Evolutionary conservation across 2,797 vertebrate genomes (phyloP), one percentile per base, ranked within the genome.

Genomic region (Poeciliopsis infans): DNA sequence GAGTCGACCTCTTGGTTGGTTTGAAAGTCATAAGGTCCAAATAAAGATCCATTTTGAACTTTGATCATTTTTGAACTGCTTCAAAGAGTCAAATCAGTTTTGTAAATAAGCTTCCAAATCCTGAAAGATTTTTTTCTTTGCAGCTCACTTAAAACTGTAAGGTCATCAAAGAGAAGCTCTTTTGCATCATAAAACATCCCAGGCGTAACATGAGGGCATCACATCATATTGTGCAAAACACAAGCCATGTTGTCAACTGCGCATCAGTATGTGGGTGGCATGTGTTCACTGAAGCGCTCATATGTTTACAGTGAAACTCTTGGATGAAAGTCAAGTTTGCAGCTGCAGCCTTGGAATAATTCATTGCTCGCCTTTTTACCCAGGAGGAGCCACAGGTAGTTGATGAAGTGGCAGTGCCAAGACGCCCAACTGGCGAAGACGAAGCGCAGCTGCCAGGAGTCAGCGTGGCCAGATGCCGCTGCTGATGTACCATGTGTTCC

Each of bases 341-440:
- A 95, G 95, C 95, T 94, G 94, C 92, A 93, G 92, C 92, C 81
- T 91, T 74, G 72, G 92, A 96, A 96, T 96, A 95, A 96, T 96
- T 96, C 93, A 96, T 95, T 33, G 90, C 91, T 89, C 85, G 86
- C 88, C 92, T 94, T 92, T 92, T 92, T 95, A 94, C 94, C 94
- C 95, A 90, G 90, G 94, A 95, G 94, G 93, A 96, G 95, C 96
- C 94, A 96, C 97, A 97, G 96, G 96, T 96, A 96, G 96, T 95
- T 96, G 95, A 96, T 94, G 95, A 96, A 96, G 95, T 96, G 94
- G 95, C 95, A 91, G 94, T 96, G 96, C 96, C 96, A 96, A 96
- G 94, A 93, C 94, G 96, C 95, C 96, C 96, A 97, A 96, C 95
- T 96, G 96, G 96, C 91, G 92, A 95, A 95, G 94, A 95, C 90